A percentile compares a stretch with the other conserved stretches of the same genome.
These are phyloP conservation scores for Morus bassanus DNA, from an alignment of 2,797 vertebrate species.

Conservation along the genomic window DNA sequence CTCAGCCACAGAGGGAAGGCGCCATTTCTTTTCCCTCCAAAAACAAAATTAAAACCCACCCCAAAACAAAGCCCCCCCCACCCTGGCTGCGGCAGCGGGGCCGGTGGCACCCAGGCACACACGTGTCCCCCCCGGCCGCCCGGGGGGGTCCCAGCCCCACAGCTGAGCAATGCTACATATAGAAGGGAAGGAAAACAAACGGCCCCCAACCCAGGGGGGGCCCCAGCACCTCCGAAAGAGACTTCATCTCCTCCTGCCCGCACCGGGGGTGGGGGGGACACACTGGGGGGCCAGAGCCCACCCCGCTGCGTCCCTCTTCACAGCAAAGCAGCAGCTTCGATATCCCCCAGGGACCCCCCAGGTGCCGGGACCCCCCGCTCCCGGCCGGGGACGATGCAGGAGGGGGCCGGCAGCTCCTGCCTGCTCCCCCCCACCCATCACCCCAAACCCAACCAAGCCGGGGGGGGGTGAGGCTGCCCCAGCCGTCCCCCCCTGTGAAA, in stretches of 20 bases:
- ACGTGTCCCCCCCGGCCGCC: neutral
- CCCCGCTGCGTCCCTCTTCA: neutral
- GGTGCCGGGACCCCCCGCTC: neutral
- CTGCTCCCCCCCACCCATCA: neutral
- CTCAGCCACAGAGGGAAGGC: neutral
- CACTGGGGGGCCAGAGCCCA: neutral
- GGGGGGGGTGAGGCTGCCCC: neutral
- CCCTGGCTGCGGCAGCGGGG: neutral
- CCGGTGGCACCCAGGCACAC: neutral
- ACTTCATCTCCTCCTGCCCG: constrained; percentile 21
- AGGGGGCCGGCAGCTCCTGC: neutral
- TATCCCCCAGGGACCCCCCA: constrained; percentile 4
- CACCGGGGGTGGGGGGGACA: neutral
- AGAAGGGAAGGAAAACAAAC: constrained; percentile 69
- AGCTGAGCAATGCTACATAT: constrained; percentile 92
- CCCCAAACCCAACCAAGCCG: neutral
- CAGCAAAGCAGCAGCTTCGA: constrained; percentile 62
- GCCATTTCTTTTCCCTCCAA: neutral
- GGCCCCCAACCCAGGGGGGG: neutral
- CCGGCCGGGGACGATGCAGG: neutral
- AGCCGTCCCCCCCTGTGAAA: neutral
- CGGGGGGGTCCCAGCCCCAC: constrained; percentile 2
- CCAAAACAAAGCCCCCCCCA: neutral
- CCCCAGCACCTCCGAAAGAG: constrained; percentile 61
- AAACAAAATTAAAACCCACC: neutral